These are phyloP conservation scores for Mesochorus sp. DNA, from an alignment of 2,888 invertebrate species.

Conservation along the genomic window DNA sequence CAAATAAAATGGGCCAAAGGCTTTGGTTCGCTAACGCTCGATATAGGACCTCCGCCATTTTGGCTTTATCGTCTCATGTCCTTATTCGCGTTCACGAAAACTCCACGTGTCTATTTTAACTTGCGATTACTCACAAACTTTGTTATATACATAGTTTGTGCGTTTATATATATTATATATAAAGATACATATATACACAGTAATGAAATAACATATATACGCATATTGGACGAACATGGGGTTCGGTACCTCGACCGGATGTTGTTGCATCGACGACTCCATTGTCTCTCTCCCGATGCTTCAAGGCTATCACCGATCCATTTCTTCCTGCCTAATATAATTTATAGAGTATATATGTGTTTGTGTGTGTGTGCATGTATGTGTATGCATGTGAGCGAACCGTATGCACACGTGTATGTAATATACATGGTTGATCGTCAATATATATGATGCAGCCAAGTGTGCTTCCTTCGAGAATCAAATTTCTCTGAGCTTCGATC, in stretches of 20 bases:
- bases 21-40: background rate
- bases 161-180: background rate
- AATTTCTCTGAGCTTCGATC: slow-evolving; percentile 47
- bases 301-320: slow-evolving; percentile 68
- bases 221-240: slow-evolving; percentile 19
- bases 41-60: background rate
- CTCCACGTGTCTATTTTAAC: background rate
- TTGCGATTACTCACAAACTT: slow-evolving; percentile 7
- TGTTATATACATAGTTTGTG: background rate
- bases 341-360: background rate
- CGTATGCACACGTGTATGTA: background rate
- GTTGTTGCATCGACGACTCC: slow-evolving; percentile 68
- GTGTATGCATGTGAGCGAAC: background rate
- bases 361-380: background rate
- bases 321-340: slow-evolving; percentile 63
- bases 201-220: slow-evolving; percentile 12
- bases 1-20: background rate
- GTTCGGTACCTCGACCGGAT: slow-evolving; percentile 60
- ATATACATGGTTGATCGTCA: background rate
- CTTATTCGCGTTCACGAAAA: slow-evolving; percentile 21
- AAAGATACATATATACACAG: background rate
- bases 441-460: slow-evolving; percentile 20
- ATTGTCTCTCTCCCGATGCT: slow-evolving; percentile 63
- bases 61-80: slow-evolving; percentile 2
- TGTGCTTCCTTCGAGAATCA: slow-evolving; percentile 46